Evolutionary conservation across 2,797 vertebrate genomes (phyloP), one percentile per base, ranked within the genome.

Genomic region (Anas flavirostris): DNA sequence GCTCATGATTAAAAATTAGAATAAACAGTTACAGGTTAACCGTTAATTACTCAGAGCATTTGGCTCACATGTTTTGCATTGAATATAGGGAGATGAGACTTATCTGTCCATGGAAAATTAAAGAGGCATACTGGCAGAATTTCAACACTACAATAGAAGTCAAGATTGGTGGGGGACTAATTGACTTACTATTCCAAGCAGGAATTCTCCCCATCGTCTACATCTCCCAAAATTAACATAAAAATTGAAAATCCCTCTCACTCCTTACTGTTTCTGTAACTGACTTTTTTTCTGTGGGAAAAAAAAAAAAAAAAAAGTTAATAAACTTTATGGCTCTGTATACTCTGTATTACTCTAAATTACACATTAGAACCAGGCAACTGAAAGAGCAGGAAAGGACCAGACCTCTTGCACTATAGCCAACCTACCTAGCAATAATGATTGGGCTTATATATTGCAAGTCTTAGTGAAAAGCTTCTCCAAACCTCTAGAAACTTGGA

Each of bases 21-120:
- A 82, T 41, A 68, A 85, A 85, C 10, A 63, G 9, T 94, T 88
- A 10, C 31, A 82, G 59, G 59, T 84, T 86, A 92, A 59, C 74
- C 63, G 18, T 72, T 93, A 90, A 84, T 86, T 91, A 84, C 41
- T 77, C 25, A 56, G 21, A 89, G n/a, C 15, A 80, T 80, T 95
- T 81, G 22, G 8, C 8, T 88, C 33, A 72, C 63, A 46, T 46
- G 4, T 72, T 92, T 87, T 78, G 23, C 23, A 31, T 13, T 70
- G 16, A 50, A 74, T 64, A 68, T 9, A 91, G 28, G 43, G 31
- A 81, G 55, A 90, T 33, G 15, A 69, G 12, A 55, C 19, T 84
- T 48, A 59, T 26, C 73, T 73, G 41, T 9, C 22, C 16, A 35
- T 52, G 58, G 18, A 50, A 89, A 94, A 90, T 72, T 41, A 74